These are phyloP conservation scores for Podabrus alpinus DNA, from an alignment of 2,888 invertebrate genomes.

Conservation along the genomic window DNA sequence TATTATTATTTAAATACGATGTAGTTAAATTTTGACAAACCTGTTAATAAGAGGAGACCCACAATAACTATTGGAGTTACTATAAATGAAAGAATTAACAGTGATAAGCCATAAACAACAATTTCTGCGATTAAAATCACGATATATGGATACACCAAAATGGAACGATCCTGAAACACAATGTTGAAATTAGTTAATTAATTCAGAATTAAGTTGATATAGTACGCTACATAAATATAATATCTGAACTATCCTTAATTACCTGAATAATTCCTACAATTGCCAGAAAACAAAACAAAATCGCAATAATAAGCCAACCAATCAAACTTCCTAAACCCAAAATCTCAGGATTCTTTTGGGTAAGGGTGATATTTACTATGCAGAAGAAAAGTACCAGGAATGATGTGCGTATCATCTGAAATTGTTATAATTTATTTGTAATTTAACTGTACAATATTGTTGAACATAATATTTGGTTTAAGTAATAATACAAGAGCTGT, in stretches of 20 bases:
- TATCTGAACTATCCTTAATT: neutral
- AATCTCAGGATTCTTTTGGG: neutral
- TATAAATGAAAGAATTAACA: neutral
- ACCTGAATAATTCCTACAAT: neutral
- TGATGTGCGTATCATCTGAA: neutral
- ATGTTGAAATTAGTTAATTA: neutral
- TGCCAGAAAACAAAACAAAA: neutral
- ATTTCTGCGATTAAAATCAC: neutral
- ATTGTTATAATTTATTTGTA: neutral
- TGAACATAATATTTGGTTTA: no score
- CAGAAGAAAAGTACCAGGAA: neutral
- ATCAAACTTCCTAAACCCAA: no score
- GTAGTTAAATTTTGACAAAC: neutral
- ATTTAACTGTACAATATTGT: no score
- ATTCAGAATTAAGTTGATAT: no score
- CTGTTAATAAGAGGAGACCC: neutral
- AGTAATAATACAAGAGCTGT: no score
- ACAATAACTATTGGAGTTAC: neutral
- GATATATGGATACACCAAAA: neutral
- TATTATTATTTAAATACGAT: neutral
- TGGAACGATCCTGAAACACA: neutral
- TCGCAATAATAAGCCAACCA: neutral
- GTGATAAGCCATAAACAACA: neutral
- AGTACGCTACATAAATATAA: no score
- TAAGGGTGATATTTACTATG: neutral